These are phyloP conservation scores for Prinia subflava DNA, from an alignment of 2,113 vertebrate genomes.

Conservation along the genomic window DNA sequence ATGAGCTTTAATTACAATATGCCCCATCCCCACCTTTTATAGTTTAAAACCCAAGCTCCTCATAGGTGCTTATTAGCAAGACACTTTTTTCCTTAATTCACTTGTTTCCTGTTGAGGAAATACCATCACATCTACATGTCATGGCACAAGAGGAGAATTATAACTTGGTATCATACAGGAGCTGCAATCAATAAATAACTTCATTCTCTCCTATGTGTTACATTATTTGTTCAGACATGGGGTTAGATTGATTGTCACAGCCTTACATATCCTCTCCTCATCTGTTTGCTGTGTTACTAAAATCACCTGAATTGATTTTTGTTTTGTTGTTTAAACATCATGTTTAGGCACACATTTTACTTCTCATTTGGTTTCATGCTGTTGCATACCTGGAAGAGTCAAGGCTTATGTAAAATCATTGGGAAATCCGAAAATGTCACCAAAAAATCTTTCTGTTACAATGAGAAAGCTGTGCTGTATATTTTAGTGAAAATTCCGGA, in stretches of 20 bases:
- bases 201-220: background rate
- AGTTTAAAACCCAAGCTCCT: background rate
- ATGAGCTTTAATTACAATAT: background rate
- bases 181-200: background rate
- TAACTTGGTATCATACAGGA: background rate
- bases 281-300: background rate
- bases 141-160: background rate
- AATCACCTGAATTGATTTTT: background rate
- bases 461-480: background rate
- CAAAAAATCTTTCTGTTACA: background rate
- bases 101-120: background rate
- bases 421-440: background rate
- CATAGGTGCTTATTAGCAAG: background rate
- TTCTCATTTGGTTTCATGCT: background rate
- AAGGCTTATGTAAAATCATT: background rate
- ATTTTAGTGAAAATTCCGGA: background rate
- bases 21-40: background rate
- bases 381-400: background rate
- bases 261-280: background rate
- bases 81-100: background rate
- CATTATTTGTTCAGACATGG: background rate
- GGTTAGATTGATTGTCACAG: background rate
- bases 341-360: background rate
- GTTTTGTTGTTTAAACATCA: background rate
- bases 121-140: background rate